Conservation (phyloP, 2,888 invertebrate species). For the Tenthredo amoena region DNA sequence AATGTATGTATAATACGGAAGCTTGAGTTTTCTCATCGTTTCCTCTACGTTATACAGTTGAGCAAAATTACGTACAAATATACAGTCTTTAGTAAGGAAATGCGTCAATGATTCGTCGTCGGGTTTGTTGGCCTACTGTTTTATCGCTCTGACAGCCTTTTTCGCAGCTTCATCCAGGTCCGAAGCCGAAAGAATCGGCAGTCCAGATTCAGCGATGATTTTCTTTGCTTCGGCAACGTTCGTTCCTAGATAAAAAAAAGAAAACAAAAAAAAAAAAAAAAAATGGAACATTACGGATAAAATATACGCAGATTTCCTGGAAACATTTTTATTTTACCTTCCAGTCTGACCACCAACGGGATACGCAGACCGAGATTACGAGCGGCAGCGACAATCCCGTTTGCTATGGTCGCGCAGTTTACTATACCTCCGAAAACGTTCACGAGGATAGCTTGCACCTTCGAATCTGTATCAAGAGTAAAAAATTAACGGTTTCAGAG, state of each 20-base stretch:
- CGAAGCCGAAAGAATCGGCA: conserved; percentile 90
- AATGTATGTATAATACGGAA: background rate
- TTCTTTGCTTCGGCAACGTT: conserved; percentile 92
- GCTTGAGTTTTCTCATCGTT: background rate
- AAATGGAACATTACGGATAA: background rate
- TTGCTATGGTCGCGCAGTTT: conserved; percentile 98
- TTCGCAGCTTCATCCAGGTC: conserved; percentile 96
- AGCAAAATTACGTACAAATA: conserved; percentile 1
- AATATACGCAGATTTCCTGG: background rate
- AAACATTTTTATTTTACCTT: conserved; percentile 83
- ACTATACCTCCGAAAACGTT: conserved; percentile 99
- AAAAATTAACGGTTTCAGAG: background rate
- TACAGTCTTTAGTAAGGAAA: conserved; percentile 24
- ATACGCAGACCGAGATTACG: conserved; percentile 88
- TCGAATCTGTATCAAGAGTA: conserved; percentile 82
- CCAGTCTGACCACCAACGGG: conserved; percentile 95
- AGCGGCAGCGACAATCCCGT: conserved; percentile 95
- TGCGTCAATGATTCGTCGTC: background rate
- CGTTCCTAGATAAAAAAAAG: conserved; percentile 81
- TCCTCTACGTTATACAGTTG: background rate
- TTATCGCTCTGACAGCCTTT: conserved; percentile 84
- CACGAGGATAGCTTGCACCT: conserved; percentile 96
- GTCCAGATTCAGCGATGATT: conserved; percentile 90
- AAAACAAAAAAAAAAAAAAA: background rate
- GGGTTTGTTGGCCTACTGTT: background rate